Percentiles rank a stretch among this genome's conserved stretches.
phyloP scores from a whole-genome alignment of 1,140 invertebrate species.

The Aphelenchoides avenae region DNA sequence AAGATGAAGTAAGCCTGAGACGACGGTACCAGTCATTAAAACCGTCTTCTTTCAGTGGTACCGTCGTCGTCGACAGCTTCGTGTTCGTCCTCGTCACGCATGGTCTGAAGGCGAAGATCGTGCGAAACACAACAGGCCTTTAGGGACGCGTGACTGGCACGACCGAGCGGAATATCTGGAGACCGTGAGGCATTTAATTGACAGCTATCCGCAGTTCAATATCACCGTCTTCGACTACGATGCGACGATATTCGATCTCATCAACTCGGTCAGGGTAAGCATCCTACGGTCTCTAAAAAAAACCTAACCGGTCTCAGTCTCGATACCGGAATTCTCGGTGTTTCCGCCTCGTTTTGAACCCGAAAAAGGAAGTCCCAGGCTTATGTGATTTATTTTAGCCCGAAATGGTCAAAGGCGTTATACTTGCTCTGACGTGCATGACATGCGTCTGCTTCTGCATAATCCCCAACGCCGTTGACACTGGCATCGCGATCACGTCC shows the following conservation, averaged over 20 bases:
- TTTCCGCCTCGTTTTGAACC: not conserved
- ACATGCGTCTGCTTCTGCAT: constrained; percentile 38
- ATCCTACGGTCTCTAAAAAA: too few relatives aligned
- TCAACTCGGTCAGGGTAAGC: constrained; percentile 42
- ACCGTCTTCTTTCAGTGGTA: too few relatives aligned
- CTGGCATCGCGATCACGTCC: constrained; percentile 32
- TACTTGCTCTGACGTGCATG: constrained; percentile 40
- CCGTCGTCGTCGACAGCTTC: too few relatives aligned
- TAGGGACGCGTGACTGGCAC: constrained; percentile 37
- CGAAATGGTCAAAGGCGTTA: constrained; percentile 43
- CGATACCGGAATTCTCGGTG: not conserved
- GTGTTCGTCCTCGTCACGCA: too few relatives aligned
- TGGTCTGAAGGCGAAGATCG: too few relatives aligned
- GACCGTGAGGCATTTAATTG: constrained; percentile 28
- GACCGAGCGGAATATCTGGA: constrained; percentile 38
- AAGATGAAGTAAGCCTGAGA: constrained; percentile 16
- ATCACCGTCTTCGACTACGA: constrained; percentile 41
- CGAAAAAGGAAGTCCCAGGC: not conserved
- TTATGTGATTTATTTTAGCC: constrained; percentile 22
- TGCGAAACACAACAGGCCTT: too few relatives aligned
- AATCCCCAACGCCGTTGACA: constrained; percentile 26
- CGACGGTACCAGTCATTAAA: not conserved
- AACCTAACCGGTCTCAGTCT: not conserved
- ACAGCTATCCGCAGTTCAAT: constrained; percentile 39
- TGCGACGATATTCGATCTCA: constrained; percentile 43